Percentiles rank a stretch among this genome's conserved stretches.
phyloP scores from a whole-genome alignment of 2,113 vertebrate genomes.

The Psilopogon haemacephalus region DNA sequence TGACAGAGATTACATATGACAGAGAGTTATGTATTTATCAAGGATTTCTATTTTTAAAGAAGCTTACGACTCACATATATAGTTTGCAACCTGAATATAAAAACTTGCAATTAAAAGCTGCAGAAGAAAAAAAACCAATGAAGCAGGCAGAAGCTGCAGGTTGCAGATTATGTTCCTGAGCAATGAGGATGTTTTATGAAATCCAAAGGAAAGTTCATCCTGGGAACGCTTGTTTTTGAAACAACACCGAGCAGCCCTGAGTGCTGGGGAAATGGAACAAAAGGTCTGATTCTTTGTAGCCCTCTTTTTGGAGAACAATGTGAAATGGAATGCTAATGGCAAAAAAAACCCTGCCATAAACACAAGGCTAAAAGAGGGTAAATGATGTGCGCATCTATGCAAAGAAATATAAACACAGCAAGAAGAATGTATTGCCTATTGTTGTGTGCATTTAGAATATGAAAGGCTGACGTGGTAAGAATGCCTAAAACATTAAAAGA shows the following conservation, averaged over 20 bases:
- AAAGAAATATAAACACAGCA: background rate
- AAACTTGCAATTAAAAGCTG: conserved; percentile 26
- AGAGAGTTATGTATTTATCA: conserved; percentile 57
- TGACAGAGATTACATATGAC: conserved; percentile 57
- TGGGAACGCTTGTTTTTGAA: conserved; percentile 50
- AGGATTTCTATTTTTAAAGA: conserved; percentile 59
- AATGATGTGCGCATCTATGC: background rate
- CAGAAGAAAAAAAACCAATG: conserved; percentile 23
- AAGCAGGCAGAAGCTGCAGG: background rate
- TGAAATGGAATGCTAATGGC: background rate
- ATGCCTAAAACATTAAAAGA: background rate
- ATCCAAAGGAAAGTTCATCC: conserved; percentile 24
- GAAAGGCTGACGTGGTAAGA: background rate
- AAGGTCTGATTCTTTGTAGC: background rate
- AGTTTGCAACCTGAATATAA: conserved; percentile 15
- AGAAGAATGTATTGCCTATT: background rate
- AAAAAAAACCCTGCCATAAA: background rate
- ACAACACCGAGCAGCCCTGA: background rate
- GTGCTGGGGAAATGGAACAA: background rate
- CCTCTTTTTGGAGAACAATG: background rate
- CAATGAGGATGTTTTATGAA: conserved; percentile 29
- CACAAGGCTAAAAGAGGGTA: background rate
- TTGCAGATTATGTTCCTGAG: conserved; percentile 42
- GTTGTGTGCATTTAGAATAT: background rate
- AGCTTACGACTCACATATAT: conserved; percentile 16